Evolutionary conservation across 2,113 vertebrate genomes (phyloP), one percentile per base, ranked within the genome.

Genomic region (Calidris pygmaea): DNA sequence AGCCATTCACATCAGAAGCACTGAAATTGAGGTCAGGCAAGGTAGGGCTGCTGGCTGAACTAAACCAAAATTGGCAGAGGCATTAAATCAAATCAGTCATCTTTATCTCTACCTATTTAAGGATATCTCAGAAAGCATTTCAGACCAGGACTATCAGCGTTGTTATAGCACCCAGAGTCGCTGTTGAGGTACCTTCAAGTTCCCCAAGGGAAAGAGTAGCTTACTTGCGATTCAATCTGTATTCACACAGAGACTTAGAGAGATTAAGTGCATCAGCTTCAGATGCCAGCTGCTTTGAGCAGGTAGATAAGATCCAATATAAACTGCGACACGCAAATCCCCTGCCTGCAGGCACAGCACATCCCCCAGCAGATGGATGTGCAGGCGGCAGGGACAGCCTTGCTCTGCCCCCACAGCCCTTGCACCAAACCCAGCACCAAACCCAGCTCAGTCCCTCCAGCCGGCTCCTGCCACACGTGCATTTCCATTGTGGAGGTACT

Each of bases 371-470:
- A 52, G 68, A 23, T 8, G 41, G 45, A 14, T 3, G 26, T 12
- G 32, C 67, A 50, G 87, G 62, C 55, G 45, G 29, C 62, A 75
- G 50, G 32, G 27, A 7, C 56, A 62, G 56, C 67, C 56, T 26
- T 29, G 60, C 32, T 62, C 37, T 39, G 24, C 39, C 34, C 60
- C 55, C 41, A 0, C 43, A 78, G 59, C 66, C 35, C 45, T 14
- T 9, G 1, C 27, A 50, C 2, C 14, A 39, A 39, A 34, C 32
- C 7, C 55, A 8, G 30, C 5, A 6, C 7, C 3, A n/a, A 22
- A 73, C 7, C 20, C 14, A 3, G 37, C 68, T 58, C 22, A 1
- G 63, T 48, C 13, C 24, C 30, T 14, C 19, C 2, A 1, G 34
- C 29, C 26, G 14, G 21, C 24, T 66, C 37, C 58, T 7, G n/a